Evolutionary conservation across 2,113 vertebrate genomes (phyloP), one percentile per base, ranked within the genome.

Genomic region (Zosterops hypoxanthus): DNA sequence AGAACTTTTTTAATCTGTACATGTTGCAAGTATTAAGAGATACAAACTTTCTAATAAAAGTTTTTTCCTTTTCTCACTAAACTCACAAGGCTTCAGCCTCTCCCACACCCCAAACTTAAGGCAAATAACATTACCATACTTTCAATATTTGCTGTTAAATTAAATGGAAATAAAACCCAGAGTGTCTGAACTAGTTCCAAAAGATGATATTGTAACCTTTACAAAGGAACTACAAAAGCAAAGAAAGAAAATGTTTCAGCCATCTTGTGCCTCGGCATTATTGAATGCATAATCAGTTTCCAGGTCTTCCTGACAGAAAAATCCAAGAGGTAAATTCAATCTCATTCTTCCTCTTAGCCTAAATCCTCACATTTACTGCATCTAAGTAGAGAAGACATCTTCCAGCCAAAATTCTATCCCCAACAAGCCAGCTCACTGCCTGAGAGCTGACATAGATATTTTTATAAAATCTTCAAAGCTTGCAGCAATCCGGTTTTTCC

Each of bases 171-270:
- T 85, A 92, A 82, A 80, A 8, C 16, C 4, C 46, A 36, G 25
- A 82, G 60, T 14, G 6, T 33, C 25, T 63, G 71, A 77, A 91
- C 65, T 55, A 57, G 19, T 60, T 94, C 61, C 68, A 82, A 52
- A 61, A 89, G 68, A 82, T 87, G 41, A 82, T 80, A 93, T 63
- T 68, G 73, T 86, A 94, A 94, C 91, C 73, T 95, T 97, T 94
- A 94, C 69, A 82, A 57, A 93, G 82, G 91, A 95, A 39, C 70
- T 66, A 41, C 69, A 18, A 86, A 95, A 81, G 82, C 52, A 94
- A 91, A 94, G 71, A 91, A 63, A 65, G 76, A 57, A 94, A 94
- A 88, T 52, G 14, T 83, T 91, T 83, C 49, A 49, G 66, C 68
- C 56, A 77, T 68, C 31, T 26, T 55, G 8, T 88, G 28, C 59